Percentiles rank a stretch among this genome's conserved stretches.
Conservation (phyloP, 2,113 vertebrate genomes). For the Rhinolophus ferrumequinum region DNA sequence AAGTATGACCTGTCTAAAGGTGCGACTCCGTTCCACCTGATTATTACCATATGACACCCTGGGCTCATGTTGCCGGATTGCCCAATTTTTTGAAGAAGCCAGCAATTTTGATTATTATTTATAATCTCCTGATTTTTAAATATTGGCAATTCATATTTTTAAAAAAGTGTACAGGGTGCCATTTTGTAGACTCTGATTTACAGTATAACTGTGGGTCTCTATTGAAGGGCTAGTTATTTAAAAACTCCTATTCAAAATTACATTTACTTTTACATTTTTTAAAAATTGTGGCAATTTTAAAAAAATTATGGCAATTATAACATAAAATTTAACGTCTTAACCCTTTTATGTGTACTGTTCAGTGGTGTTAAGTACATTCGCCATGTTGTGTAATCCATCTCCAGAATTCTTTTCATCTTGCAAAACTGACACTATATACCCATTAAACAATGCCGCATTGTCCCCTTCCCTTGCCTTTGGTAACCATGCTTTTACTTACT, state of each 20-base stretch:
- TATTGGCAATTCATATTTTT: background rate
- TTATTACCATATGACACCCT: background rate
- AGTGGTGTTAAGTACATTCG: background rate
- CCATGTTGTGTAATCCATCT: background rate
- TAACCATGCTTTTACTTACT: background rate
- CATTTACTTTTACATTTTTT: background rate
- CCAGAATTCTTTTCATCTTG: background rate
- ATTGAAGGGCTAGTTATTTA: background rate
- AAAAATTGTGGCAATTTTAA: background rate
- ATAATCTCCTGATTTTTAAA: background rate
- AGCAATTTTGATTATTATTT: background rate
- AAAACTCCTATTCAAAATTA: background rate
- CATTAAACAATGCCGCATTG: background rate
- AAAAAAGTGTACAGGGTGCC: background rate
- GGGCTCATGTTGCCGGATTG: background rate
- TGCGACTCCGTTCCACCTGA: background rate
- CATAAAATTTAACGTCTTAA: background rate
- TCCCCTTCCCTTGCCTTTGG: background rate
- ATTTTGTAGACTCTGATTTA: background rate
- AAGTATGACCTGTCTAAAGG: background rate
- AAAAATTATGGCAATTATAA: background rate
- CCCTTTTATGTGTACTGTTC: background rate
- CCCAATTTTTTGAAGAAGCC: background rate
- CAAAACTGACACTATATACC: background rate
- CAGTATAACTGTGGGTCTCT: background rate